Base-by-base conservation (phyloP, 2,888 invertebrate genomes). In the Ophion slaviceki region DNA sequence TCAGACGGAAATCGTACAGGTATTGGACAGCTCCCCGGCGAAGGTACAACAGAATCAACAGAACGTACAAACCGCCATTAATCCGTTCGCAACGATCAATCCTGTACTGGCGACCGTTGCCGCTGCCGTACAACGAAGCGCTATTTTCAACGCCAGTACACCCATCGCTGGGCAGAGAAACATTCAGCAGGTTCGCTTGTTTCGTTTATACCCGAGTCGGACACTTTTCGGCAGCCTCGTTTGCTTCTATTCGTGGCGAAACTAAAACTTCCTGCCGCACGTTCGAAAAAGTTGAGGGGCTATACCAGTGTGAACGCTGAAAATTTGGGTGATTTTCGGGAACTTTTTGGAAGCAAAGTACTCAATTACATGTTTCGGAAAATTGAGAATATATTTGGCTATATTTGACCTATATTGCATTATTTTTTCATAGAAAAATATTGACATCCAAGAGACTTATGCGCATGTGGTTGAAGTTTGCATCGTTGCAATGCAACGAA, bases 41-140 rank as follows among this genome's bases (percentile, higher is more conserved):
- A 92, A 91, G 77, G 68, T 71, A 14, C 92, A 91, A 70, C 90
- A 90, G 62, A 89, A 66, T 75, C 90, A 90, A 64, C 91, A 90
- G 81, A 91, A 76, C 57, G 82, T 80, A 24, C 92, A 91, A 74
- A 87, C 90, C 6, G 88, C 90, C 1, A 85, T 86, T 17, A 92
- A 91, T 89, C 87, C 92, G 8, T 93, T 93, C 75, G 90, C 91
- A 0, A 91, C 90, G 0, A 93, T 93, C 24, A 94, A 94, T 89
- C 94, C 94, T 6, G 94, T 94, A 1, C 80, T 94, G 36, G 94
- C 94, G 0, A 93, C 94, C 1, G 94, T 94, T 2, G 93, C 94
- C 0, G 94, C 94, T 1, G 93, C 94, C 6, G 94, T 93, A 11
- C 94, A 94, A 80, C 89, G 94, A 71, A 93, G 92, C 66, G 90